Percentiles rank a stretch among this genome's conserved stretches.
These are phyloP conservation scores for Microcebus ravelobensis DNA, from an alignment of 2,113 vertebrate species.

Conservation along the genomic window DNA sequence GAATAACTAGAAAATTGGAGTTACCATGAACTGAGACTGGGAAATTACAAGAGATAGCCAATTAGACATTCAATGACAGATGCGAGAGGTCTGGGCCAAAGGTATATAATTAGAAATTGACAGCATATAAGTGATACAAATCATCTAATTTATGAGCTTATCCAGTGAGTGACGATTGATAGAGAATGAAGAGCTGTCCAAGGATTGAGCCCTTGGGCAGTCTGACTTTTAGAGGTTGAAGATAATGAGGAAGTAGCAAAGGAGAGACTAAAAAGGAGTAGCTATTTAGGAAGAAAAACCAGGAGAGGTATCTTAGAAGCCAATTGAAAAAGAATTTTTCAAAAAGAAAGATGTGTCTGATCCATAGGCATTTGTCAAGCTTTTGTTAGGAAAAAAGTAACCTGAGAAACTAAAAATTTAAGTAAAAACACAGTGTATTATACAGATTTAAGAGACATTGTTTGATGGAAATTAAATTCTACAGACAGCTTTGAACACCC, in stretches of 20 bases:
- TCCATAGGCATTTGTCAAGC: background rate
- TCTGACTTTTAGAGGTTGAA: background rate
- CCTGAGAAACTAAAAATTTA: constrained; percentile 13
- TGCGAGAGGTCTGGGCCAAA: background rate
- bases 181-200: background rate
- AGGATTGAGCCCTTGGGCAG: background rate
- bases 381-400: constrained; percentile 13
- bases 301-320: background rate
- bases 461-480: constrained; percentile 18
- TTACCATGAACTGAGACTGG: background rate
- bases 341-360: background rate
- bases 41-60: background rate
- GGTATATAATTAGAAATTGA: constrained; percentile 11
- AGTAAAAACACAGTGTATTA: background rate
- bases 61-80: constrained; percentile 17
- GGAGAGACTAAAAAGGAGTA: background rate
- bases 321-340: background rate
- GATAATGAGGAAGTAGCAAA: background rate
- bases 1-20: constrained; percentile 31
- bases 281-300: constrained; percentile 6
- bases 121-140: background rate
- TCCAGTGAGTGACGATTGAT: constrained; percentile 11
- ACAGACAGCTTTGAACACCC: background rate
- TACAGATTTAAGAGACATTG: constrained; percentile 27
- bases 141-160: constrained; percentile 33